These are phyloP conservation scores for Metridium senile DNA, from an alignment of 92 coral and sea anemone genomes.

Conservation along the genomic window DNA sequence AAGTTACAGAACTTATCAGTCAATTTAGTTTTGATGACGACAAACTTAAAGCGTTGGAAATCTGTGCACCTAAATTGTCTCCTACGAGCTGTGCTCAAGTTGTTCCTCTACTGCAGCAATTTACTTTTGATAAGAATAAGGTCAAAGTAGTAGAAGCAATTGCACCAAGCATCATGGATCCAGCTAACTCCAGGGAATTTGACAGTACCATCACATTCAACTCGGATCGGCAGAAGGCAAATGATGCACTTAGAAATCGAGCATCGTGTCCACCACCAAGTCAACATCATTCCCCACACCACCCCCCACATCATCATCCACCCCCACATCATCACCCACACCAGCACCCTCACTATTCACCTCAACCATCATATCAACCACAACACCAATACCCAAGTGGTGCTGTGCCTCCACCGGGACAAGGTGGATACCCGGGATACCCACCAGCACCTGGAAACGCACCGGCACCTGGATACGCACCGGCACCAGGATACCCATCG, in stretches of 20 bases:
- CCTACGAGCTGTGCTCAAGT: slow-evolving; percentile 48
- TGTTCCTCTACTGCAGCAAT: slow-evolving; percentile 37
- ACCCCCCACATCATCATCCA: slow-evolving; percentile 14
- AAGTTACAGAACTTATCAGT: slow-evolving; percentile 52
- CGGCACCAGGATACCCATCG: slow-evolving; percentile 1
- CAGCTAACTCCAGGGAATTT: slow-evolving; percentile 35
- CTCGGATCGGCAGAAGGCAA: slow-evolving; percentile 46
- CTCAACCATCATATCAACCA: neutral
- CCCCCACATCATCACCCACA: slow-evolving; percentile 12
- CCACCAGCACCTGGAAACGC: neutral
- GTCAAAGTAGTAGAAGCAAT: slow-evolving; percentile 50
- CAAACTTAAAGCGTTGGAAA: slow-evolving; percentile 49
- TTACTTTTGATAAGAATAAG: slow-evolving; percentile 55
- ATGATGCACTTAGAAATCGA: slow-evolving; percentile 13
- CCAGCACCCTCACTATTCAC: slow-evolving; percentile 3
- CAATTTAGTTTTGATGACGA: slow-evolving; percentile 68
- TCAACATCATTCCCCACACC: slow-evolving; percentile 9
- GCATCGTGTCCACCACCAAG: slow-evolving; percentile 14
- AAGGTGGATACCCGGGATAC: neutral
- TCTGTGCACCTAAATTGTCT: slow-evolving; percentile 48
- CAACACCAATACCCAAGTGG: slow-evolving; percentile 5
- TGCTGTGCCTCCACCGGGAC: slow-evolving; percentile 7
- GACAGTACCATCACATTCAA: slow-evolving; percentile 43
- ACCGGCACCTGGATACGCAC: neutral
- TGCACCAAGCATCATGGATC: slow-evolving; percentile 47